A percentile compares a stretch with the other conserved stretches of the same genome.
phyloP scores from a whole-genome alignment of 2,888 invertebrate genomes.

The Tiliacea citrago region DNA sequence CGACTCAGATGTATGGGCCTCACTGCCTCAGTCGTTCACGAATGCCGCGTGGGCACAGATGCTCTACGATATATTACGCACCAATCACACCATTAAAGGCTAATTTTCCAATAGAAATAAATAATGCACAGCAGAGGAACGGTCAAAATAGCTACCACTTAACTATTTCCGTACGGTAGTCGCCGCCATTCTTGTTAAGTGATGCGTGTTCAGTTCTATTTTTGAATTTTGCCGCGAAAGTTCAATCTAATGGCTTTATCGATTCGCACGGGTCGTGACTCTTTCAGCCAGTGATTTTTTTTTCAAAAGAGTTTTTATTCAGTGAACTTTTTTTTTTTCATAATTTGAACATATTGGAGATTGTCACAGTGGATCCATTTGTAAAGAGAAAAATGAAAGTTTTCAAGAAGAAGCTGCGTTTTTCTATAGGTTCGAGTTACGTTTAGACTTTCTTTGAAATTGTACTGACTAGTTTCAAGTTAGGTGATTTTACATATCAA shows the following conservation, averaged over 20 bases:
- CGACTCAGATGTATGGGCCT: conserved; percentile 78
- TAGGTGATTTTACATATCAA: conserved; percentile 73
- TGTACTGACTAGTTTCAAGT: conserved; percentile 51
- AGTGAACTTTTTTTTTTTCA: conserved; percentile 39
- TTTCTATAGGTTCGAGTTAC: conserved; percentile 82
- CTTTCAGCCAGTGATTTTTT: conserved; percentile 70
- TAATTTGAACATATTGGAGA: conserved; percentile 47
- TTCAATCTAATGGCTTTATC: conserved; percentile 77
- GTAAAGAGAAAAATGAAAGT: conserved; percentile 89
- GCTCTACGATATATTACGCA: conserved; percentile 76
- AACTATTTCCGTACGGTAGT: conserved; percentile 77
- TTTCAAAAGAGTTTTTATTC: conserved; percentile 11
- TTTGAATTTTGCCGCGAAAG: conserved; percentile 82
- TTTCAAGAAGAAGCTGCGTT: conserved; percentile 88
- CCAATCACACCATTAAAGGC: conserved; percentile 84
- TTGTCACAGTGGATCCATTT: conserved; percentile 84
- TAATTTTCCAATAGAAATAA: conserved; percentile 90
- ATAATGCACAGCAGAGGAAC: conserved; percentile 81
- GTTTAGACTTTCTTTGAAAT: conserved; percentile 65
- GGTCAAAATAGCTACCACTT: conserved; percentile 85
- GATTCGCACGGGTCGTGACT: conserved; percentile 71
- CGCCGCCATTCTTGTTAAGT: conserved; percentile 79
- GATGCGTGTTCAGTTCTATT: conserved; percentile 78
- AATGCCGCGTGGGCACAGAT: conserved; percentile 85
- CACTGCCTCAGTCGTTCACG: conserved; percentile 82